phyloP scores from a whole-genome alignment of 2,888 invertebrate species.

The Esperia sulphurella region DNA sequence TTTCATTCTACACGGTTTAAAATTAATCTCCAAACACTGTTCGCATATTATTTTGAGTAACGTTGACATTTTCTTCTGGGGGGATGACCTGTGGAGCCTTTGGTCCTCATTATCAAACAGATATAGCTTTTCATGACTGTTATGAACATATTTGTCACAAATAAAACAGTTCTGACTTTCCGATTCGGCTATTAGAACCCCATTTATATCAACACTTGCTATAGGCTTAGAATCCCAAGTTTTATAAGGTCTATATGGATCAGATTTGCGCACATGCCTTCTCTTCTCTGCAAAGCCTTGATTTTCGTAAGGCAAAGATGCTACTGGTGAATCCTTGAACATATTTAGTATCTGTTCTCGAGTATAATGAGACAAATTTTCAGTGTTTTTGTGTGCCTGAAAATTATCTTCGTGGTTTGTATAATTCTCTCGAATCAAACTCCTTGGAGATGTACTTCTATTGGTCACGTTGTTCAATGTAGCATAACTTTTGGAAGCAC shows the following conservation, averaged over 20 bases:
- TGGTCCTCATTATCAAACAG: slow-evolving; percentile 71
- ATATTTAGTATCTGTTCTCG: slow-evolving; percentile 66
- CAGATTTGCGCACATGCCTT: slow-evolving; percentile 61
- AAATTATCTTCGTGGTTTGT: slow-evolving; percentile 36
- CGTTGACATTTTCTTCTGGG: slow-evolving; percentile 51
- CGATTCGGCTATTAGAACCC: slow-evolving; percentile 41
- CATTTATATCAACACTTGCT: slow-evolving; percentile 43
- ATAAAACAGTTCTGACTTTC: slow-evolving; percentile 61
- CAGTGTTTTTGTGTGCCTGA: slow-evolving; percentile 29
- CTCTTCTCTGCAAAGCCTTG: slow-evolving; percentile 44
- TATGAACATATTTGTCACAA: slow-evolving; percentile 53
- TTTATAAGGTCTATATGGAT: slow-evolving; percentile 58
- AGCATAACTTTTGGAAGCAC: slow-evolving; percentile 43
- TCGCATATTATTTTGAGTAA: slow-evolving; percentile 66
- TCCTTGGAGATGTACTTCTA: slow-evolving; percentile 53
- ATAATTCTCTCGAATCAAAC: slow-evolving; percentile 40
- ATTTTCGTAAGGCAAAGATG: slow-evolving; percentile 51
- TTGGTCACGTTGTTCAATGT: slow-evolving; percentile 42
- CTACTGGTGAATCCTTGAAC: slow-evolving; percentile 69
- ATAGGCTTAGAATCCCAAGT: slow-evolving; percentile 37
- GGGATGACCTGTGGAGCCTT: slow-evolving; percentile 54
- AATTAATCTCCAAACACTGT: slow-evolving; percentile 53
- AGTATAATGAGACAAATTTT: slow-evolving; percentile 44
- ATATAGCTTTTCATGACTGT: slow-evolving; percentile 54
- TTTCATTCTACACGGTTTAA: slow-evolving; percentile 54